Evolutionary conservation across 2,888 invertebrate genomes (phyloP), one percentile per base, ranked within the genome.

Genomic region (Rhaphigaster nebulosa): DNA sequence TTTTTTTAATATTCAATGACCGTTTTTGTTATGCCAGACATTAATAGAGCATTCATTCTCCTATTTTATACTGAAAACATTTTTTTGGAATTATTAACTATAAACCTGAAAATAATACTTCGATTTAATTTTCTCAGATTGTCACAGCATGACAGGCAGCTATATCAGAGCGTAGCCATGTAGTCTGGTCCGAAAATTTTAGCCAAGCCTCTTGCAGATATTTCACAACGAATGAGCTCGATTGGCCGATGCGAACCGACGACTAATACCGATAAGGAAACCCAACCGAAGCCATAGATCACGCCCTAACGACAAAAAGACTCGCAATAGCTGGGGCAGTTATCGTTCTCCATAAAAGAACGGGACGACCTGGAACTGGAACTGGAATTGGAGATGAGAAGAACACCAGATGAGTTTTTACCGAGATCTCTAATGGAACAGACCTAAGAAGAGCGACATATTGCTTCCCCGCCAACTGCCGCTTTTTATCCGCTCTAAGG

Each of bases 231-330:
- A 65, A 65, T 29, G 15, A 29, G 15, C 34, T 23, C 20, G 70
- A 34, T 76, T 20, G 70, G 8, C 34, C 4, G 20, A 76, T 38
- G 70, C 70, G 5, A 29, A 34, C 6, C 1, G 34, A 8, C 38
- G 8, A 38, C 34, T 76, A 34, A 76, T 76, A 34, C 70, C 34
- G 70, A 76, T 76, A 76, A 38, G 70, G 70, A 76, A 76, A 76
- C 34, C 70, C 34, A 23, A 76, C 34, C 34, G 20, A 76, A 76
- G 70, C 70, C 34, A 38, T 76, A 76, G 34, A 76, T 76, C 70
- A 76, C 70, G 70, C 70, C 70, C 34, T 76, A 76, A 76, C 70
- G 70, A 76, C 70, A 76, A 76, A 76, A 76, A 76, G 70, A 76
- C 70, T 23, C 34, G 70, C 70, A 65, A 65, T 65, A 65, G 65